Evolutionary conservation across 2,113 vertebrate species (phyloP), one percentile per base, ranked within the genome.

Genomic region (Solea senegalensis): DNA sequence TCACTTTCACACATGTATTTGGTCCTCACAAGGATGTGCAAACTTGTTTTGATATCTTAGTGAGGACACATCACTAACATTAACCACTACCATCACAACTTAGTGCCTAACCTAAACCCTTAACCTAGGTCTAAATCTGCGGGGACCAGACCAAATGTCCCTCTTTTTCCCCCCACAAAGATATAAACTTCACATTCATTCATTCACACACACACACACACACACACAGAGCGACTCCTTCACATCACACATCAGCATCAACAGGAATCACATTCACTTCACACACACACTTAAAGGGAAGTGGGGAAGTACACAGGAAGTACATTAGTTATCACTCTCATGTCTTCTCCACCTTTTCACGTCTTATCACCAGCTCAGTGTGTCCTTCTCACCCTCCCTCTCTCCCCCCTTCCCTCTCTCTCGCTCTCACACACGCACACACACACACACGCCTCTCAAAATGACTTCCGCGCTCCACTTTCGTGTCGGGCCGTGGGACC

Each of bases 281-380:
- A n/a, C 72, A 65, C 79, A 62, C 64, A 41, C 75, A 86, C 41
- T 94, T 95, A 95, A 95, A 95, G 94, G 88, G 87, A 89, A 90
- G 92, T 90, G 52, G 90, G 92, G 78, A 93, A 94, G 94, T 94
- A 96, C 95, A 96, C 95, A 96, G 93, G 93, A 96, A 95, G 91
- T 95, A 94, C 97, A 96, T 98, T 98, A 97, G 96, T 90, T 93
- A 95, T 95, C 95, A 86, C 92, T 93, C 95, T 94, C 92, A 63
- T 93, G 93, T 93, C 92, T 86, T 91, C 89, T 90, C 84, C 88
- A 92, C 88, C 89, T 84, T 93, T 93, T 94, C 92, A 90, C 73
- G 92, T 94, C 89, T 82, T 78, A 93, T 93, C 88, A 90, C 74
- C 82, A 61, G 34, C 75, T 83, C 83, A 77, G 85, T 80, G 74